A percentile compares a stretch with the other conserved stretches of the same genome.
phyloP scores from a whole-genome alignment of 1,140 invertebrate species.

The Cotesia typhae region DNA sequence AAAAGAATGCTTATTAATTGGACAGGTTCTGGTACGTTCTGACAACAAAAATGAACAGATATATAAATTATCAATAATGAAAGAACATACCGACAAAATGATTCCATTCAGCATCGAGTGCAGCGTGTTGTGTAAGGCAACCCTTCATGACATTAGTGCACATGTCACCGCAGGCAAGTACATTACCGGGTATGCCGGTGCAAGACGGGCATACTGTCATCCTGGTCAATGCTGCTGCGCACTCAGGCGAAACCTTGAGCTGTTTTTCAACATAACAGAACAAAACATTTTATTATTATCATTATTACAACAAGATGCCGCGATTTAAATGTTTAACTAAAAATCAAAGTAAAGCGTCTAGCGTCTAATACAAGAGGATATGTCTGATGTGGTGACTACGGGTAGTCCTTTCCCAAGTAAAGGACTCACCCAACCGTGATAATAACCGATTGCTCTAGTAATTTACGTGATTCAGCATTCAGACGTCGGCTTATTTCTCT shows the following conservation, averaged over 20 bases:
- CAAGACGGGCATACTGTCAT: conserved; percentile 90
- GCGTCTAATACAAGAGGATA: too few relatives aligned
- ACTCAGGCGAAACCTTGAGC: conserved; percentile 69
- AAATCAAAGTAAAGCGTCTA: neutral
- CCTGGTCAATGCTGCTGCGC: conserved; percentile 79
- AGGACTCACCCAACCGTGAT: neutral
- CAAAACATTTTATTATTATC: conserved; percentile 7
- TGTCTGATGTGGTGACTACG: too few relatives aligned
- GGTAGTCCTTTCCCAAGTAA: neutral
- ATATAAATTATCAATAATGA: neutral
- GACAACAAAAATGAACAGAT: neutral
- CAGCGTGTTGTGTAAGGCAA: conserved; percentile 85
- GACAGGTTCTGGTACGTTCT: too few relatives aligned
- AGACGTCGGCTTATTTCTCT: too few relatives aligned
- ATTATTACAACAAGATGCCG: neutral
- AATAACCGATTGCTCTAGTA: conserved; percentile 5
- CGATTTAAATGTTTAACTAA: neutral
- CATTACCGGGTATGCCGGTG: conserved; percentile 72
- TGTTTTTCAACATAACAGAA: conserved; percentile 43
- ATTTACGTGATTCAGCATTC: too few relatives aligned
- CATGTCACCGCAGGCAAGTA: conserved; percentile 85
- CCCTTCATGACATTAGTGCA: conserved; percentile 91
- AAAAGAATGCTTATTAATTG: too few relatives aligned
- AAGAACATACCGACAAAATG: conserved; percentile 83
- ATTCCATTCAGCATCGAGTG: conserved; percentile 89